These are phyloP conservation scores for Tympanoctomys barrerae DNA, from an alignment of 2,797 vertebrate species.

Conservation along the genomic window DNA sequence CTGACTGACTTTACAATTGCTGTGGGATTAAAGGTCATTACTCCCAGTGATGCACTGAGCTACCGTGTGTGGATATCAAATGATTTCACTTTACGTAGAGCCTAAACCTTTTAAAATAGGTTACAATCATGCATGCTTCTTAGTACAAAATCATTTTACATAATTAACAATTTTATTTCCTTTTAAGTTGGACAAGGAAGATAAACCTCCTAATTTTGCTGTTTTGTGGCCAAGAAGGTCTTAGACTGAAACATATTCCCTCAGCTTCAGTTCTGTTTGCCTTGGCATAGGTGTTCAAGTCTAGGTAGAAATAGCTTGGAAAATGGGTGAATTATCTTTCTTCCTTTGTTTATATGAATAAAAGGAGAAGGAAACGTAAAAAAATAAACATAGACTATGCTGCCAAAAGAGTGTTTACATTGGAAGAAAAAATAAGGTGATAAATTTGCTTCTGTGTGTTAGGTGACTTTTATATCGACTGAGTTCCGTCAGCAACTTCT, in stretches of 20 bases:
- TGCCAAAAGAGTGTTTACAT: constrained; percentile 27
- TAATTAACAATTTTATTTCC: not conserved
- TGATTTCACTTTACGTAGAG: constrained; percentile 36
- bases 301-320: not conserved
- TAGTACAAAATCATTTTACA: not conserved
- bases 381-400: not conserved
- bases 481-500: not conserved
- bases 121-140: not conserved
- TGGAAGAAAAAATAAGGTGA: not conserved
- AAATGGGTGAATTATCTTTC: not conserved
- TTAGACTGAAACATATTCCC: not conserved
- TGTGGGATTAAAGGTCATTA: constrained; percentile 53
- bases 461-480: not conserved
- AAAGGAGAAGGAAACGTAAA: not conserved
- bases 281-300: not conserved
- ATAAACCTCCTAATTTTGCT: not conserved
- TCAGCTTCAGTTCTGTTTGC: not conserved
- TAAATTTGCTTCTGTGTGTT: not conserved
- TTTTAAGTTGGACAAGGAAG: constrained; percentile 35
- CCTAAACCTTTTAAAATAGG: constrained; percentile 15
- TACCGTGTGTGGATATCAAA: constrained; percentile 37
- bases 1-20: constrained; percentile 55
- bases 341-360: not conserved
- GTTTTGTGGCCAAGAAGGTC: not conserved
- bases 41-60: constrained; percentile 21